phyloP scores from a whole-genome alignment of 2,113 vertebrate genomes.

The Takifugu bimaculatus region DNA sequence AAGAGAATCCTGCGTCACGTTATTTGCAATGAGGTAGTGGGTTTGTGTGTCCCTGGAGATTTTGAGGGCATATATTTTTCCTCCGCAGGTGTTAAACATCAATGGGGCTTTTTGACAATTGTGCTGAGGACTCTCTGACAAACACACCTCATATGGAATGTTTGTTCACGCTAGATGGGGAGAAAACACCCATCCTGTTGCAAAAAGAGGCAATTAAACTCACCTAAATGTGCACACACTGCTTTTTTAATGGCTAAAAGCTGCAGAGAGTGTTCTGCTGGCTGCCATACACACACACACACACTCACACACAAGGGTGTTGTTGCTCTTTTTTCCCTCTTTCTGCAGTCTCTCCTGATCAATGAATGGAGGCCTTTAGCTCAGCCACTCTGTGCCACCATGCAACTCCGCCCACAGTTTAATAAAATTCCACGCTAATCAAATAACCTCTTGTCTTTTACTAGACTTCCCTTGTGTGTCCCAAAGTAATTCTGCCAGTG shows the following conservation, averaged over 20 bases:
- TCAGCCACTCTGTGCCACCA: slow-evolving; percentile 53
- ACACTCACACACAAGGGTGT: slow-evolving; percentile 60
- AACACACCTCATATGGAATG: slow-evolving; percentile 2
- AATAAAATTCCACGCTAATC: slow-evolving; percentile 81
- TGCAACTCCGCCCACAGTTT: slow-evolving; percentile 75
- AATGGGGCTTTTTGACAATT: slow-evolving; percentile 22
- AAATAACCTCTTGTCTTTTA: slow-evolving; percentile 81
- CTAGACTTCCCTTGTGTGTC: slow-evolving; percentile 62
- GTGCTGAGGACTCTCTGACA: slow-evolving; percentile 27
- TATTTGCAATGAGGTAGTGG: no score
- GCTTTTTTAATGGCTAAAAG: slow-evolving; percentile 68
- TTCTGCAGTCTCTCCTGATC: slow-evolving; percentile 65
- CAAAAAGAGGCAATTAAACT: slow-evolving; percentile 55
- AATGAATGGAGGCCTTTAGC: slow-evolving; percentile 78
- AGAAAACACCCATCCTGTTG: slow-evolving; percentile 52
- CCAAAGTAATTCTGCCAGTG: slow-evolving; percentile 58
- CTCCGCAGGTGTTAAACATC: not conserved
- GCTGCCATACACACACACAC: slow-evolving; percentile 45
- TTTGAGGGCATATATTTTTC: no score
- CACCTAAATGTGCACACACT: slow-evolving; percentile 57
- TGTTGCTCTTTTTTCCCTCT: slow-evolving; percentile 53
- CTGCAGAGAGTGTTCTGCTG: slow-evolving; percentile 59
- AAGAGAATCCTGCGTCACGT: no score
- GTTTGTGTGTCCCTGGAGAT: not conserved
- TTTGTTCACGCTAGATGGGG: slow-evolving; percentile 17